Evolutionary conservation across 2,888 invertebrate genomes (phyloP), one percentile per base, ranked within the genome.

Genomic region (Ecdyonurus torrentis): DNA sequence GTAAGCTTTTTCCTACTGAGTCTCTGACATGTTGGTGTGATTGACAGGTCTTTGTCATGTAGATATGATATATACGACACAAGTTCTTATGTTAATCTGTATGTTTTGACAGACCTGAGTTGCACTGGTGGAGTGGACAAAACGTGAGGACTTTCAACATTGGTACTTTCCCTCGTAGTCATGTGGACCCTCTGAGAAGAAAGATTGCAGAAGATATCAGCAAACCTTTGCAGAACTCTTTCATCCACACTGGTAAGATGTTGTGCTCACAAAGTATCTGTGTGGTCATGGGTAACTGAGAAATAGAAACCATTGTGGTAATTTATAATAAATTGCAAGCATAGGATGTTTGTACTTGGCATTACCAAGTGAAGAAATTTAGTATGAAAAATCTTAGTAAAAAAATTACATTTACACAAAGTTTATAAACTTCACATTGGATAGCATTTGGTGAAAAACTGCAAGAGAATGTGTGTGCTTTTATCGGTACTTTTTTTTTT

Each of bases 51-150:
- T 2, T 59, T 2, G 23, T 18, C 15, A 23, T 50, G 19, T 37
- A 18, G 2, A 2, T 23, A 22, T 19, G 15, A 23, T 50, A 3
- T 1, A 37, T 15, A 23, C 23, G 25, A 18, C 59, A 25, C 22
- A 52, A n/a, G 7, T 25, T 25, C 2, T 22, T 22, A 50, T 59
- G 25, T 62, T 5, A 10, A 37, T 37, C 37, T 37, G 5, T 37
- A 5, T 37, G 7, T 37, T 58, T 23, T 65, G 58, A 1, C 23
- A 78, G 88, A 61, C 83, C 91, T 0, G 95, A 97, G 68, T 78
- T 90, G 66, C 92, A 90, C 71, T 91, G 92, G 85, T 96, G 97
- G 90, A 92, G 90, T 74, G 98, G 97, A 1, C 98, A 98, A 75
- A 94, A 92, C 74, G 89, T 91, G 73, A 79, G 90, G 64, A 91